Percentiles rank a stretch among this genome's conserved stretches.
These are phyloP conservation scores for Diuraphis noxia DNA, from an alignment of 1,140 invertebrate genomes.

Conservation along the genomic window DNA sequence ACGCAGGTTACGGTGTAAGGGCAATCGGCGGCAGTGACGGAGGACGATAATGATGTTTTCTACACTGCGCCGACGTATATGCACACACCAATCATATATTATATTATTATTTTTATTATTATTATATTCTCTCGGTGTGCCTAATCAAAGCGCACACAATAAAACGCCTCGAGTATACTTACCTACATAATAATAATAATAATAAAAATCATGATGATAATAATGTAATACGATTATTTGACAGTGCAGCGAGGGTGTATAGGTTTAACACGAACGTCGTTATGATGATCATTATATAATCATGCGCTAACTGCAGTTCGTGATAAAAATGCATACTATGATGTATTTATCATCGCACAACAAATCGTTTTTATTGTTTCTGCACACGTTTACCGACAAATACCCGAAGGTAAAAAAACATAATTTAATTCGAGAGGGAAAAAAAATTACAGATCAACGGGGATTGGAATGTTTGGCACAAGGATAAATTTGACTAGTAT, in stretches of 20 bases:
- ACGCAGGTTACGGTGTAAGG: background rate
- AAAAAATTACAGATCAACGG: background rate
- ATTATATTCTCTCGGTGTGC: constrained; percentile 22
- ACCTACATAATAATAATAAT: too few species aligned
- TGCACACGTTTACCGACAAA: background rate
- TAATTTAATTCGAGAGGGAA: background rate
- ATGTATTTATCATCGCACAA: background rate
- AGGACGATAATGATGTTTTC: constrained; percentile 29
- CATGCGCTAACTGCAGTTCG: background rate
- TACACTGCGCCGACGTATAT: background rate
- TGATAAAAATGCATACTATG: background rate
- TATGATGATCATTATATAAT: background rate
- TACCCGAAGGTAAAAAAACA: background rate
- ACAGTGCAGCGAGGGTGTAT: background rate
- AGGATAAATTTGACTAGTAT: background rate
- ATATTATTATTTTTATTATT: background rate
- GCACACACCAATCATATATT: background rate
- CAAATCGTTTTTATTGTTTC: background rate
- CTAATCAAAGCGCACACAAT: constrained; percentile 20
- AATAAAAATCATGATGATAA: background rate
- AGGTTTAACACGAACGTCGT: background rate
- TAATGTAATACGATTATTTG: background rate
- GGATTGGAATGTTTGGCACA: background rate
- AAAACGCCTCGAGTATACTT: constrained; percentile 20
- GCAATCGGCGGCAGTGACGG: background rate